A percentile compares a stretch with the other conserved stretches of the same genome.
Evolutionary conservation across 2,888 invertebrate genomes (phyloP).

Genomic region (Nomada ferruginata): DNA sequence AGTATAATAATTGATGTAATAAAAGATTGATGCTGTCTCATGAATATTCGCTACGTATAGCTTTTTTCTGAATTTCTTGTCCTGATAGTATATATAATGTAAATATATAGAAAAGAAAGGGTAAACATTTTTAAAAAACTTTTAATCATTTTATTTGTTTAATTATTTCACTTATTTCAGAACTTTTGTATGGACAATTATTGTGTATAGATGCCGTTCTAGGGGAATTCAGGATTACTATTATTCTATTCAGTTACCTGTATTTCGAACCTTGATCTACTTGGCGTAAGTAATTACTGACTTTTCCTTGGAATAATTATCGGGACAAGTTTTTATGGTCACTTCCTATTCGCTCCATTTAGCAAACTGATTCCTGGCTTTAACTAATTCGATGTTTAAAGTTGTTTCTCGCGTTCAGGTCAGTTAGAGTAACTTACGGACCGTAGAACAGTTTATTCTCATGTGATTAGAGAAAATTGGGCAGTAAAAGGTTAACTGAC

Average conservation of each 20-base stretch:
- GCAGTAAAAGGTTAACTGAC: neutral
- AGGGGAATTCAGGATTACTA: neutral
- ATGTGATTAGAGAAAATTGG: neutral
- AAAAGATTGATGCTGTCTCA: too few species aligned
- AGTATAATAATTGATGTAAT: too few species aligned
- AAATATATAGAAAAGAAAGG: too few species aligned
- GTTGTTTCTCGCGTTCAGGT: neutral
- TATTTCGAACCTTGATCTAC: slow-evolving; percentile 17
- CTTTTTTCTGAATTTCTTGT: too few species aligned
- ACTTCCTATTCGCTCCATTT: slow-evolving; percentile 24
- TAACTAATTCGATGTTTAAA: slow-evolving; percentile 24
- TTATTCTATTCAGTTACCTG: neutral
- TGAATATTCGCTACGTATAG: too few species aligned
- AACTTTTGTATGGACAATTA: neutral
- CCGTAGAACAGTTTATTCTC: neutral
- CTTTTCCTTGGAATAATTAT: slow-evolving; percentile 29
- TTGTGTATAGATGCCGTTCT: neutral
- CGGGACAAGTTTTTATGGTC: slow-evolving; percentile 11
- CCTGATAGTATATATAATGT: too few species aligned
- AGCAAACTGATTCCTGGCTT: slow-evolving; percentile 15
- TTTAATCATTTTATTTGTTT: too few species aligned
- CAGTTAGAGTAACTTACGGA: neutral
- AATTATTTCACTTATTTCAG: neutral
- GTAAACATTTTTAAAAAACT: too few species aligned
- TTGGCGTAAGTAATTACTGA: slow-evolving; percentile 9